These are phyloP conservation scores for Auanema freiburgensis DNA, from an alignment of 2,888 invertebrate genomes.

Conservation along the genomic window DNA sequence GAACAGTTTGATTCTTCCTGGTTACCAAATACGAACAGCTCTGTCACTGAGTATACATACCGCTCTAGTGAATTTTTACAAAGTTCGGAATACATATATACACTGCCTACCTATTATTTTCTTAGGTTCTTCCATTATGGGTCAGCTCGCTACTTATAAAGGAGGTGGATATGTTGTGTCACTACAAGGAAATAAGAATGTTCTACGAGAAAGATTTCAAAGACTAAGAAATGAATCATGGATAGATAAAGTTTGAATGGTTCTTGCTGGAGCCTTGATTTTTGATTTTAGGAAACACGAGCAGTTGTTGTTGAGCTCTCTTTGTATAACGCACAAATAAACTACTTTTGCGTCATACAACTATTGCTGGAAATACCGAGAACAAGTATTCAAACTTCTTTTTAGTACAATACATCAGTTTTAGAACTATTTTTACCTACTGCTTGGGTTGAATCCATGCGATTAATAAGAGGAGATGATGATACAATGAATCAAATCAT, in stretches of 20 bases:
- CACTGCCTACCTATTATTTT: not conserved
- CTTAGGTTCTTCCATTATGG: slow-evolving; percentile 20
- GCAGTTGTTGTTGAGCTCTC: slow-evolving; percentile 70
- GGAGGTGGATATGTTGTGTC: slow-evolving; percentile 45
- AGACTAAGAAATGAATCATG: slow-evolving; percentile 62
- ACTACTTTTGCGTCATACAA: slow-evolving; percentile 49
- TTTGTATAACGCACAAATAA: slow-evolving; percentile 68
- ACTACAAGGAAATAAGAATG: slow-evolving; percentile 34
- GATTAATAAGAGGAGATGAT: slow-evolving; percentile 45
- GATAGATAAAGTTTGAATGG: slow-evolving; percentile 27
- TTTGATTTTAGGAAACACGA: slow-evolving; percentile 67
- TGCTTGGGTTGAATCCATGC: slow-evolving; percentile 45
- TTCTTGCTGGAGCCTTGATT: not conserved
- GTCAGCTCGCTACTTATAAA: slow-evolving; percentile 28
- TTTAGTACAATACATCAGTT: too few relatives aligned
- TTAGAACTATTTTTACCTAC: slow-evolving; percentile 27
- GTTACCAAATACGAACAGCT: slow-evolving; percentile 15
- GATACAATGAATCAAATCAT: slow-evolving; percentile 29
- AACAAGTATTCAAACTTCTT: too few relatives aligned
- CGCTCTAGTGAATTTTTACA: slow-evolving; percentile 24
- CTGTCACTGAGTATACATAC: slow-evolving; percentile 33
- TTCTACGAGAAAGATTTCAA: slow-evolving; percentile 53
- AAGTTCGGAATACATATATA: slow-evolving; percentile 9
- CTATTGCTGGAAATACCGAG: slow-evolving; percentile 40
- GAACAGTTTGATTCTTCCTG: slow-evolving; percentile 7